Evolutionary conservation across 2,113 vertebrate species (phyloP), one percentile per base, ranked within the genome.

Genomic region (Eurypyga helias): DNA sequence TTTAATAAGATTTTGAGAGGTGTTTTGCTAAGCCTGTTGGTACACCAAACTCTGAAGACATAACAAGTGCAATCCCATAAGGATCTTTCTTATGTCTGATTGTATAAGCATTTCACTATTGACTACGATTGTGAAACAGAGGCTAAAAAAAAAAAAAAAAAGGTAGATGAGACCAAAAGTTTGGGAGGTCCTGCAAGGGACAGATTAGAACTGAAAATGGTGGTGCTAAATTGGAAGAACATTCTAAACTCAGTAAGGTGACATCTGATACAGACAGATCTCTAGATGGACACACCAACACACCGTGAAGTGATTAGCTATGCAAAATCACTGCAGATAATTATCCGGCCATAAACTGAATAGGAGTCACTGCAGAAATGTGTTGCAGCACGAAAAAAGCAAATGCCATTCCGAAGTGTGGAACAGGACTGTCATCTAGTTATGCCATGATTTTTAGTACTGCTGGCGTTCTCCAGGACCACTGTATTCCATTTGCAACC

Each of bases 11-110:
- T 66, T 87, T 76, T 75, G 57, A 76, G 38, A 57, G 54, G 11
- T 71, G 26, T 87, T 96, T 96, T 93, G 60, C 78, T 33, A 87
- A 83, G 55, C 71, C 58, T 86, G 36, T 85, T 88, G 36, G 24
- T 85, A 79, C 6, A 33, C 72, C 41, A 58, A 10, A 73, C 25
- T 77, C 41, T 61, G 78, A 90, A 77, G 54, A 54, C 34, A 34
- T 61, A 87, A 33, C 10, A 82, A 85, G 23, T 72, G n/a, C 34
- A 92, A 72, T 70, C 67, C 31, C 76, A 69, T 75, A 80, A 76
- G 2, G 5, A 33, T 72, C 41, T 34, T 84, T 75, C 48, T 38
- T 55, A 14, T 51, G 10, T 84, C 36, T 10, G 3, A 19, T 67
- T 87, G 48, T 71, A 60, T 43, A 67, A 87, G 55, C 13, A 34